phyloP scores from a whole-genome alignment of 2,888 invertebrate species.

The Aethes cnicana region DNA sequence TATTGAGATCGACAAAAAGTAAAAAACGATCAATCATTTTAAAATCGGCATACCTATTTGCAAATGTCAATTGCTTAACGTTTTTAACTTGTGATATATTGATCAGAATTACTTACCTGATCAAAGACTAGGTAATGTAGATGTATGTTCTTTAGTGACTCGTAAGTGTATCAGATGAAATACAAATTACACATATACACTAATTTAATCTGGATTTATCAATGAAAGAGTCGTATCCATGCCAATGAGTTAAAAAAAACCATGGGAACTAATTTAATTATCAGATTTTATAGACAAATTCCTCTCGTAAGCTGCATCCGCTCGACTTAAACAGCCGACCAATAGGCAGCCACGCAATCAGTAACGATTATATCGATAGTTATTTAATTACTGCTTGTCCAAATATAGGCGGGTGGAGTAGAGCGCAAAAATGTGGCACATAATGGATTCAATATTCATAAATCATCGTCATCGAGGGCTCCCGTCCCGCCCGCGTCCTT shows the following conservation, averaged over 20 bases:
- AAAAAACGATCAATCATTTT: too few species aligned
- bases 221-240: too few species aligned
- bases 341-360: constrained; percentile 22
- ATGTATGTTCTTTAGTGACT: too few species aligned
- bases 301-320: constrained; percentile 28
- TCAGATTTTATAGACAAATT: constrained; percentile 29
- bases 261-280: constrained; percentile 30
- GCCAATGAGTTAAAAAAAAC: background rate
- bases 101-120: too few species aligned
- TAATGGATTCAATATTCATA: constrained; percentile 31
- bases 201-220: too few species aligned
- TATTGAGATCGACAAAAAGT: too few species aligned
- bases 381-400: constrained; percentile 27
- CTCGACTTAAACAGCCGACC: constrained; percentile 22
- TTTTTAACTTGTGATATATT: too few species aligned
- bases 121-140: too few species aligned
- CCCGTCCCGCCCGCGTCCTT: constrained; percentile 17
- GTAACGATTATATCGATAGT: constrained; percentile 24
- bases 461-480: constrained; percentile 24
- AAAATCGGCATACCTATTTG: too few species aligned
- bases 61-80: too few species aligned
- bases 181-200: too few species aligned
- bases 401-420: constrained; percentile 25
- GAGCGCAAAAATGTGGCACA: constrained; percentile 28
- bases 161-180: too few species aligned